These are phyloP conservation scores for Zophobas morio DNA, from an alignment of 1,140 invertebrate species.

Conservation along the genomic window DNA sequence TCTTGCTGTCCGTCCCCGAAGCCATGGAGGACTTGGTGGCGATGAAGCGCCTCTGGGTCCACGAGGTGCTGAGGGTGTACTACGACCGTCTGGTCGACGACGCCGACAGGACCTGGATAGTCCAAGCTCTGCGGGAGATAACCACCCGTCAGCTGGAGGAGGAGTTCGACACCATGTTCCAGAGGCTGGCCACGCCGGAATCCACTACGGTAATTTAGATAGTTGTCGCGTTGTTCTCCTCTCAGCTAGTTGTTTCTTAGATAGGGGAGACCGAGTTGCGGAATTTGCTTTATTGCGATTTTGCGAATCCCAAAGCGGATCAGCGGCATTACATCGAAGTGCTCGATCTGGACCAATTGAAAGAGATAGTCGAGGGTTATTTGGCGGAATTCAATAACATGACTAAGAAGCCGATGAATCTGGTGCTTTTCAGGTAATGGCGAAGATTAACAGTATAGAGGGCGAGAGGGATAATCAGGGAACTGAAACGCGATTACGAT, in stretches of 20 bases:
- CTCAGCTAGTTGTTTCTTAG: slow-evolving; percentile 63
- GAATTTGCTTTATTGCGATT: slow-evolving; percentile 95
- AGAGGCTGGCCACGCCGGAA: slow-evolving; percentile 64
- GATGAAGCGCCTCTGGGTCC: slow-evolving; percentile 95
- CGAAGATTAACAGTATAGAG: neutral
- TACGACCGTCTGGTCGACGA: slow-evolving; percentile 93
- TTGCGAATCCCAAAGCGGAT: slow-evolving; percentile 94
- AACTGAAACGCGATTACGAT: too few relatives aligned
- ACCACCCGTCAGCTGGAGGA: slow-evolving; percentile 71
- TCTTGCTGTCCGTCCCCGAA: slow-evolving; percentile 92
- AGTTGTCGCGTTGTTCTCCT: slow-evolving; percentile 17
- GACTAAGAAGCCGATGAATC: slow-evolving; percentile 97
- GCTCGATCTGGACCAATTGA: slow-evolving; percentile 84
- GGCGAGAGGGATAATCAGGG: neutral
- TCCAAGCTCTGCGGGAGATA: slow-evolving; percentile 75
- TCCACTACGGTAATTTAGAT: slow-evolving; percentile 57
- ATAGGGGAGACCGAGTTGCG: slow-evolving; percentile 86
- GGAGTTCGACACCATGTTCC: slow-evolving; percentile 68
- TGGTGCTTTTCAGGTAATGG: slow-evolving; percentile 89
- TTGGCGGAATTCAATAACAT: slow-evolving; percentile 95
- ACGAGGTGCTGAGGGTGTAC: slow-evolving; percentile 94
- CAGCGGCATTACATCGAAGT: slow-evolving; percentile 92
- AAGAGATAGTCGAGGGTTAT: slow-evolving; percentile 90
- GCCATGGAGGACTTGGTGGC: slow-evolving; percentile 89
- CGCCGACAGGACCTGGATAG: slow-evolving; percentile 86